A percentile compares a stretch with the other conserved stretches of the same genome.
Evolutionary conservation across 2,797 vertebrate species (phyloP).

Genomic region (Octomys mimax): DNA sequence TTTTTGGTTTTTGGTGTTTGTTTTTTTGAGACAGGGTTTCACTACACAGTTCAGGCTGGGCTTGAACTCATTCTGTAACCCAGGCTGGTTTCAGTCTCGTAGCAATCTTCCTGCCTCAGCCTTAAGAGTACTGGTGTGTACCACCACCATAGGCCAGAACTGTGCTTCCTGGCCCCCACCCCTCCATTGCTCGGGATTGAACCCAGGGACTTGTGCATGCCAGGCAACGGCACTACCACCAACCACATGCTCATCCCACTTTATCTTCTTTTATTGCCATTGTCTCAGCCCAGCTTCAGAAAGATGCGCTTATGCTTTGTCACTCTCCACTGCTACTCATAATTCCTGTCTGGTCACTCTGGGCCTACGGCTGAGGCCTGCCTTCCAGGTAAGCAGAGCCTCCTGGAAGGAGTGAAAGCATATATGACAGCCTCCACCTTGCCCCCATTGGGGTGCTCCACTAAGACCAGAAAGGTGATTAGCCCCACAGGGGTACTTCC

Average conservation of each 20-base stretch:
- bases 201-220: neutral
- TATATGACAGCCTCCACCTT: too few relatives aligned
- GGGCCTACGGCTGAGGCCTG: neutral
- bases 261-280: neutral
- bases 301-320: neutral
- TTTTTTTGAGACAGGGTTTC: neutral
- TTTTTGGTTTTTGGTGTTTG: neutral
- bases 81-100: neutral
- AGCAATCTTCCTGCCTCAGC: neutral
- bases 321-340: neutral
- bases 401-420: neutral
- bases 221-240: neutral
- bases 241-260: neutral
- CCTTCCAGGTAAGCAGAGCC: neutral
- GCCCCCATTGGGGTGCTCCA: neutral
- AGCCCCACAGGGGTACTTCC: neutral
- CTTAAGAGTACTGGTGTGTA: neutral
- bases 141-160: neutral
- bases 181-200: neutral
- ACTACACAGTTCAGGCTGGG: neutral
- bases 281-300: neutral
- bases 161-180: neutral
- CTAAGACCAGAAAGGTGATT: neutral
- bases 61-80: neutral
- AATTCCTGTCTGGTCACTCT: neutral